Conservation (phyloP, 2,113 vertebrate genomes). For the Todiramphus chloris region DNA sequence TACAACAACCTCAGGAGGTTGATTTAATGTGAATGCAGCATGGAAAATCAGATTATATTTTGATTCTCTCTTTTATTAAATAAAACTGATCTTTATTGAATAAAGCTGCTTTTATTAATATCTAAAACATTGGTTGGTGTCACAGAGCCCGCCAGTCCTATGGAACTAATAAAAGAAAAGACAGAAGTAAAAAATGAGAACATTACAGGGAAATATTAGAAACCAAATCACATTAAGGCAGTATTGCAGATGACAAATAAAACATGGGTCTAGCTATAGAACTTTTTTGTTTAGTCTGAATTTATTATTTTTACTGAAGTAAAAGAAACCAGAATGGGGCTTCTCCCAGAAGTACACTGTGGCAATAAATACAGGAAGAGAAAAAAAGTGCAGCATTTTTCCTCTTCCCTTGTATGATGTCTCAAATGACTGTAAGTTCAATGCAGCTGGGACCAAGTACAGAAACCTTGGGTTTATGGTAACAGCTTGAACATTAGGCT, state of each 20-base stretch:
- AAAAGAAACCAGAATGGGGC: not conserved
- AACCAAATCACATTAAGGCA: slow-evolving; percentile 49
- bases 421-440: not conserved
- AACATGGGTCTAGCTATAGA: not conserved
- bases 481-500: not conserved
- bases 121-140: slow-evolving; percentile 43
- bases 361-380: not conserved
- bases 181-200: slow-evolving; percentile 45
- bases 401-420: not conserved
- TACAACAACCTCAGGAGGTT: not conserved
- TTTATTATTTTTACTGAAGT: slow-evolving; percentile 8
- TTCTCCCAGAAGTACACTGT: not conserved
- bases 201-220: slow-evolving; percentile 40
- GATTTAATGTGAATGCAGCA: slow-evolving; percentile 20
- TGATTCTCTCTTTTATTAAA: slow-evolving; percentile 65
- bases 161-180: slow-evolving; percentile 56
- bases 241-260: slow-evolving; percentile 47
- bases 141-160: not conserved
- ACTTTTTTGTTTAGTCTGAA: not conserved
- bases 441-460: not conserved
- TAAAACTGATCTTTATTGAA: slow-evolving; percentile 66
- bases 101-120: slow-evolving; percentile 72
- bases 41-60: slow-evolving; percentile 59
- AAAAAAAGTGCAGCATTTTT: not conserved
- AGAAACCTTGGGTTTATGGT: not conserved